Evolutionary conservation across 1,140 invertebrate genomes (phyloP), one percentile per base, ranked within the genome.

Genomic region (Drosophila pseudoananassae): DNA sequence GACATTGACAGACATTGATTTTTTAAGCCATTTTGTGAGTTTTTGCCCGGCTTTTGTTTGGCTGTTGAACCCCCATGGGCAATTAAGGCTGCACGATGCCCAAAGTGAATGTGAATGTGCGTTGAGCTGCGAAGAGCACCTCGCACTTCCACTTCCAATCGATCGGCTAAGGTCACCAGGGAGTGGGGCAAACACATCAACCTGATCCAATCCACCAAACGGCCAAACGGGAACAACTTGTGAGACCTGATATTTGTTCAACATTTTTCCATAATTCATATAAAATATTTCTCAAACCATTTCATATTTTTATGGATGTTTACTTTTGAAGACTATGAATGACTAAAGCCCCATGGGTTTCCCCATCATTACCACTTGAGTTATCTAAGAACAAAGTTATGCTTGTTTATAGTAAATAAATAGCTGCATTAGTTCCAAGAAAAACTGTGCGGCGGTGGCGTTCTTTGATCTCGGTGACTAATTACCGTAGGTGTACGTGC

Each of bases 11-110:
- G 71, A 59, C 72, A 43, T 76, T 71, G 68, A 61, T 56, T 50
- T 53, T 54, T 73, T 38, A 57, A 58, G 52, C 53, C 38, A 38
- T 50, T 43, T 40, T 27, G 40, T 38, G 27, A 49, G 57, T 27
- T 46, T 53, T 36, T 47, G 52, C 50, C 74, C 64, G 38, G 49
- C 63, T 63, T 63, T 76, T 59, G 57, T 64, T 75, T 78, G 66
- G 73, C 60, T 60, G 58, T 59, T 53, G 53, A 55, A 84, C 64
- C 74, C 78, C 82, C 82, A 60, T 77, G 61, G 82, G 78, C 81
- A 85, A 87, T 87, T 87, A 87, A 87, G 74, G 68, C 58, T 87
- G 81, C 81, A 84, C 81, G 77, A 82, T 71, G 74, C 64, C 73
- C 33, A 36, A 36, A 36, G 33, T 36, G 33, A 78, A 85, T 87